These are phyloP conservation scores for Acleris literana DNA, from an alignment of 2,888 invertebrate species.

Conservation along the genomic window DNA sequence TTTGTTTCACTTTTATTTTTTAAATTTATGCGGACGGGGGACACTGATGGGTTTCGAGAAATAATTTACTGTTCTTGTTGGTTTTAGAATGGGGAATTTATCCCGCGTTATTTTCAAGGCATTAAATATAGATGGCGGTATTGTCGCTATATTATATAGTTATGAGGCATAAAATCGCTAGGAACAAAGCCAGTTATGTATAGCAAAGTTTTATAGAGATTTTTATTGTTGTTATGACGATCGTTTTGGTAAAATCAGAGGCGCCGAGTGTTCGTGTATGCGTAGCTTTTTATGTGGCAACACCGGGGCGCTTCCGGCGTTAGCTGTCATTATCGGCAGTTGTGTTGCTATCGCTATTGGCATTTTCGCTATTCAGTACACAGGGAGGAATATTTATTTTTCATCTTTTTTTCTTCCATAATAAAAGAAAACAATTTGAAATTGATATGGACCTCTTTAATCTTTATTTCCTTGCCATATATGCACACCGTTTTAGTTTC, in stretches of 20 bases:
- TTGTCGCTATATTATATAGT: conserved; percentile 26
- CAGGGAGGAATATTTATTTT: conserved; percentile 1
- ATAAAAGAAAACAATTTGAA: not conserved
- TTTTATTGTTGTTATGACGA: conserved; percentile 20
- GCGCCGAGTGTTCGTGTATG: conserved; percentile 5
- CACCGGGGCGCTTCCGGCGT: conserved; percentile 5
- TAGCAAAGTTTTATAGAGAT: conserved; percentile 18
- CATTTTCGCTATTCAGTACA: not conserved
- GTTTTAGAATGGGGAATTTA: conserved; percentile 28
- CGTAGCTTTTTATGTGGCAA: conserved; percentile 11
- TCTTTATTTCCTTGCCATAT: too few relatives aligned
- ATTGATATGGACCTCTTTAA: not conserved
- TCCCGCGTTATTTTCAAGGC: conserved; percentile 4
- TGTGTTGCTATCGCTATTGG: conserved; percentile 14
- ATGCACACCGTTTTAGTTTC: too few relatives aligned
- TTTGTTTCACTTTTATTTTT: conserved; percentile 34
- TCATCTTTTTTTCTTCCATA: not conserved
- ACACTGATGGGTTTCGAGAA: conserved; percentile 35
- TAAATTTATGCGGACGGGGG: conserved; percentile 34
- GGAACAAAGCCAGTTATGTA: conserved; percentile 29
- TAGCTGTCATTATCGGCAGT: conserved; percentile 11
- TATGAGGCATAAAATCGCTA: conserved; percentile 26
- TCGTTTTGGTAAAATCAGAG: conserved; percentile 15
- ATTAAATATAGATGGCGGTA: conserved; percentile 29
- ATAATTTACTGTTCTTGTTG: conserved; percentile 32